A percentile compares a stretch with the other conserved stretches of the same genome.
Evolutionary conservation across 2,113 vertebrate genomes (phyloP).

Genomic region (Conger conger): DNA sequence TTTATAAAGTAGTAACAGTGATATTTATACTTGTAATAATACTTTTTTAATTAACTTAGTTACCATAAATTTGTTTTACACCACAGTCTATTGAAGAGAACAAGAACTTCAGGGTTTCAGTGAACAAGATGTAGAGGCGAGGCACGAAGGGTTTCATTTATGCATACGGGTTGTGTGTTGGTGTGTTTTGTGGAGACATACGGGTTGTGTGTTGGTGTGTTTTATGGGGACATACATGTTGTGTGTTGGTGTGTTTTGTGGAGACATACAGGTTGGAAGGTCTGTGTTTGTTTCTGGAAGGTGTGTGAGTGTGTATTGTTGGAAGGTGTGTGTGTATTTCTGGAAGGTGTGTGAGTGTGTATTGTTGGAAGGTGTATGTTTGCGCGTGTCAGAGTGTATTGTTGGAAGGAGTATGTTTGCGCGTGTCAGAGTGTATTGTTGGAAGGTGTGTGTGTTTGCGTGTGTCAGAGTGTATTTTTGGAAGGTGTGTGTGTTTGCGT

Average conservation of each 20-base stretch:
- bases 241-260: too few relatives aligned
- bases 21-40: too few relatives aligned
- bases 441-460: conserved; percentile 11
- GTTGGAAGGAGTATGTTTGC: background rate
- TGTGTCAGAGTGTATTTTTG: conserved; percentile 21
- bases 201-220: too few relatives aligned
- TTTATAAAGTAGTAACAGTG: background rate
- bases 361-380: background rate
- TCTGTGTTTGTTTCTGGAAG: background rate
- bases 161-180: background rate
- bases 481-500: background rate
- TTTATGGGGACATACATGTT: too few relatives aligned
- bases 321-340: too few relatives aligned
- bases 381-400: background rate
- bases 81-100: too few relatives aligned
- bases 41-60: too few relatives aligned
- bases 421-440: background rate
- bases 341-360: background rate
- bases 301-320: background rate
- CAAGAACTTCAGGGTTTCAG: too few relatives aligned
- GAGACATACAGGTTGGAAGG: background rate
- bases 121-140: too few relatives aligned
- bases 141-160: background rate
- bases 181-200: background rate
- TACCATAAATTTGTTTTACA: too few relatives aligned